Evolutionary conservation across 2,113 vertebrate species (phyloP).

Genomic region (Cisticola juncidis): DNA sequence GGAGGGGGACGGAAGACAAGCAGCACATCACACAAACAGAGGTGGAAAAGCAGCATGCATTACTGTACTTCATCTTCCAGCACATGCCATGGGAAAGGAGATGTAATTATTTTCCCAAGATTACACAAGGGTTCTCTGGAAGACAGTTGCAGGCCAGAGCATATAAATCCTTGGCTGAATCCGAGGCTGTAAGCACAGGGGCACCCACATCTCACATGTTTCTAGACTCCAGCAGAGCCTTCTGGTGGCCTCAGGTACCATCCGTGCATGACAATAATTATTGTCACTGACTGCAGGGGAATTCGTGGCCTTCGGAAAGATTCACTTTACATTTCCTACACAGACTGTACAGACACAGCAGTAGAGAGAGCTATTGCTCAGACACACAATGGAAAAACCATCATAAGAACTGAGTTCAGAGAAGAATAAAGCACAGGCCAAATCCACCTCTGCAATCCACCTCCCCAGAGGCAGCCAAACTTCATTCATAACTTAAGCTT

Average conservation of each 20-base stretch:
- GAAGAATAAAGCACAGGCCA: not conserved
- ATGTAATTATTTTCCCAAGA: not conserved
- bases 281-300: not conserved
- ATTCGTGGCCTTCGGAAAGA: not conserved
- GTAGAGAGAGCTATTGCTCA: not conserved
- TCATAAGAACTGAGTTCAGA: not conserved
- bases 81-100: not conserved
- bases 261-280: not conserved
- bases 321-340: not conserved
- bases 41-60: not conserved
- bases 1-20: fast-evolving
- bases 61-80: not conserved
- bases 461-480: not conserved
- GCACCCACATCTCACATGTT: not conserved
- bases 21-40: not conserved
- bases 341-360: not conserved
- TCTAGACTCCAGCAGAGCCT: not conserved
- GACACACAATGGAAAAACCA: not conserved
- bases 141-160: not conserved
- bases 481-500: not conserved
- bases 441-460: not conserved
- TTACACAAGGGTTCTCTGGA: not conserved
- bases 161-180: not conserved
- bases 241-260: not conserved
- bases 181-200: not conserved